A percentile compares a stretch with the other conserved stretches of the same genome.
Evolutionary conservation across 2,888 invertebrate species (phyloP).

Genomic region (Spicauda simplicius): DNA sequence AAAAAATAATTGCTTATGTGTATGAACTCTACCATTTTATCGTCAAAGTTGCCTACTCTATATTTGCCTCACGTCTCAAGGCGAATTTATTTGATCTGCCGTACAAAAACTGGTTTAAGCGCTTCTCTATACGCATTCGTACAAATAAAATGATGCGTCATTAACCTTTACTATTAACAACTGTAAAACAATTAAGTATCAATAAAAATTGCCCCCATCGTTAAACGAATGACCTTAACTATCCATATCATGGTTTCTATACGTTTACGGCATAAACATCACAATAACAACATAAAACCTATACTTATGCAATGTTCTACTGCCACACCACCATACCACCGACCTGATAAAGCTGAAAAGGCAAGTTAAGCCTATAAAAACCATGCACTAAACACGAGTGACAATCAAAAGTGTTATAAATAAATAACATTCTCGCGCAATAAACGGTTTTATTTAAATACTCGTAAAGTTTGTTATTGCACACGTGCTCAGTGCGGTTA

Average conservation of each 20-base stretch:
- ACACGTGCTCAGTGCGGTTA: slow-evolving; percentile 73
- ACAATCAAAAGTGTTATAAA: slow-evolving; percentile 78
- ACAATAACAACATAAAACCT: slow-evolving; percentile 84
- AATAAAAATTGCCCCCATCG: slow-evolving; percentile 69
- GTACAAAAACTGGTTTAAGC: slow-evolving; percentile 42
- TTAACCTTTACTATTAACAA: slow-evolving; percentile 48
- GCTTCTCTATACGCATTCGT: slow-evolving; percentile 16
- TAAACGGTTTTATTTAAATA: slow-evolving; percentile 79
- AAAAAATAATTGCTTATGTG: background rate
- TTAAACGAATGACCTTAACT: slow-evolving; percentile 72
- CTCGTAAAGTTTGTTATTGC: slow-evolving; percentile 80
- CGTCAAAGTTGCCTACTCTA: background rate
- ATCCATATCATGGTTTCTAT: slow-evolving; percentile 78
- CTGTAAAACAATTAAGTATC: slow-evolving; percentile 61
- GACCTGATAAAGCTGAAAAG: slow-evolving; percentile 86
- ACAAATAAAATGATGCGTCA: slow-evolving; percentile 37
- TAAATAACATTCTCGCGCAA: slow-evolving; percentile 78
- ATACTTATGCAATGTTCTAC: slow-evolving; percentile 84
- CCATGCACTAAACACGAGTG: slow-evolving; percentile 82
- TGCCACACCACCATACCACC: slow-evolving; percentile 81
- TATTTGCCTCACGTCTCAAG: slow-evolving; percentile 22
- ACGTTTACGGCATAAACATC: slow-evolving; percentile 81
- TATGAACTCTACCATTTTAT: background rate
- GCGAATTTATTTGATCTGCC: slow-evolving; percentile 27
- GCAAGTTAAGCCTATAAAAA: slow-evolving; percentile 85